phyloP scores from a whole-genome alignment of 2,888 invertebrate genomes.

The Cheilosia soror region DNA sequence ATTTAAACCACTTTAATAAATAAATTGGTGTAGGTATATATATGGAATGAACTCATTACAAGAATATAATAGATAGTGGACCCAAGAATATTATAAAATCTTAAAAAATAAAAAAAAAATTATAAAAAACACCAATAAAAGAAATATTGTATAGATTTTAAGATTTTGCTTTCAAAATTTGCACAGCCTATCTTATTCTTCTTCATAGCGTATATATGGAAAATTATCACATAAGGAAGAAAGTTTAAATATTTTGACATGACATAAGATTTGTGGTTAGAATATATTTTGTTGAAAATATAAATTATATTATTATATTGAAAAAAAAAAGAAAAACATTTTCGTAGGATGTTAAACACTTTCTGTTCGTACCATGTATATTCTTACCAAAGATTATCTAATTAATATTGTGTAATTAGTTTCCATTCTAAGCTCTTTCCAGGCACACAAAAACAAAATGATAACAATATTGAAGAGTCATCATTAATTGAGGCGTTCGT shows the following conservation, averaged over 20 bases:
- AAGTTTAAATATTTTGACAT: conserved; percentile 51
- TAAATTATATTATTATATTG: background rate
- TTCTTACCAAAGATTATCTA: conserved; percentile 58
- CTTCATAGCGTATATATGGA: conserved; percentile 26
- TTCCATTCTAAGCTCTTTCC: conserved; percentile 45
- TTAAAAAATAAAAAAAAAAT: conserved; percentile 19
- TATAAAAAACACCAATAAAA: background rate
- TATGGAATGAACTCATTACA: conserved; percentile 45
- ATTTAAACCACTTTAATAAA: conserved; percentile 7
- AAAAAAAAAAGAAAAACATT: background rate
- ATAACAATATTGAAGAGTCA: conserved; percentile 3
- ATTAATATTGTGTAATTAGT: conserved; percentile 43
- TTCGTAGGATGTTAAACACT: conserved; percentile 45
- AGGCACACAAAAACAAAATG: conserved; percentile 22
- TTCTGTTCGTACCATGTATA: conserved; percentile 35
- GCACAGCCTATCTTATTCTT: conserved; percentile 57
- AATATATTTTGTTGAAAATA: background rate
- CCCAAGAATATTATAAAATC: conserved; percentile 32
- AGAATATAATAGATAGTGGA: conserved; percentile 66
- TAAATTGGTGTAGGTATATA: conserved; percentile 51
- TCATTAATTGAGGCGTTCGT: background rate
- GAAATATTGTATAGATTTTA: conserved; percentile 24
- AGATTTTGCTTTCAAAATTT: conserved; percentile 59
- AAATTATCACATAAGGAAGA: conserved; percentile 13
- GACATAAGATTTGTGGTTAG: conserved; percentile 37